Percentiles rank a stretch among this genome's conserved stretches.
These are phyloP conservation scores for Indicator indicator DNA, from an alignment of 2,113 vertebrate genomes.

Conservation along the genomic window DNA sequence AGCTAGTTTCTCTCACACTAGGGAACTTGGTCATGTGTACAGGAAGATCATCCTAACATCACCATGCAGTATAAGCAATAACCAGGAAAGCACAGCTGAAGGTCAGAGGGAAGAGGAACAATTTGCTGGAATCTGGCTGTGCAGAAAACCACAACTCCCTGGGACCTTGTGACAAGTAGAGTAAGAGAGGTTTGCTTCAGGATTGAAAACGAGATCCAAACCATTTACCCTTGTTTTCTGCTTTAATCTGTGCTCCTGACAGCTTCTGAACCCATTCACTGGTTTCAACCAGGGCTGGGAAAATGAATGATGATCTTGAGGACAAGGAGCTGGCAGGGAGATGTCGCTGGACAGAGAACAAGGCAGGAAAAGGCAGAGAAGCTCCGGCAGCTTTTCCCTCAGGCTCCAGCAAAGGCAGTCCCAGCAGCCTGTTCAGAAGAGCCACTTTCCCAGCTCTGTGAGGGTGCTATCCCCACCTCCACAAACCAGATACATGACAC, in stretches of 20 bases:
- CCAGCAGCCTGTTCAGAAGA: background rate
- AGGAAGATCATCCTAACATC: background rate
- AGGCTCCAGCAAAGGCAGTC: background rate
- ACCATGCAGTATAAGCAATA: accelerated
- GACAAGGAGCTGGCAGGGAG: no score
- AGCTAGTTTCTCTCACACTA: background rate
- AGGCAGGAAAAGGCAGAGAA: background rate
- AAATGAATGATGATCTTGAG: background rate
- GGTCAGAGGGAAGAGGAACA: background rate
- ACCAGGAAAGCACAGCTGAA: background rate
- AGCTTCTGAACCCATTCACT: background rate
- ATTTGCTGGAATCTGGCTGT: background rate
- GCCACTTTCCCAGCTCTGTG: background rate
- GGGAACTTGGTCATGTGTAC: background rate
- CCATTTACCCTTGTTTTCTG: background rate
- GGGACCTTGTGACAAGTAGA: background rate
- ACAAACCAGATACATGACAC: background rate
- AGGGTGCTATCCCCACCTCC: background rate
- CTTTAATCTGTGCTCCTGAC: background rate
- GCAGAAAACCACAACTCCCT: background rate
- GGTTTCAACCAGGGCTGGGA: background rate
- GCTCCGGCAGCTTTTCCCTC: accelerated
- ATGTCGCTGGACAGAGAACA: no score
- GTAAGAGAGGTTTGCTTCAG: background rate
- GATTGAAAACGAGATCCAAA: background rate